Conservation (phyloP, 30 jellyfish, hydroid and myxozoan genomes). For the Morbakka virulenta region DNA sequence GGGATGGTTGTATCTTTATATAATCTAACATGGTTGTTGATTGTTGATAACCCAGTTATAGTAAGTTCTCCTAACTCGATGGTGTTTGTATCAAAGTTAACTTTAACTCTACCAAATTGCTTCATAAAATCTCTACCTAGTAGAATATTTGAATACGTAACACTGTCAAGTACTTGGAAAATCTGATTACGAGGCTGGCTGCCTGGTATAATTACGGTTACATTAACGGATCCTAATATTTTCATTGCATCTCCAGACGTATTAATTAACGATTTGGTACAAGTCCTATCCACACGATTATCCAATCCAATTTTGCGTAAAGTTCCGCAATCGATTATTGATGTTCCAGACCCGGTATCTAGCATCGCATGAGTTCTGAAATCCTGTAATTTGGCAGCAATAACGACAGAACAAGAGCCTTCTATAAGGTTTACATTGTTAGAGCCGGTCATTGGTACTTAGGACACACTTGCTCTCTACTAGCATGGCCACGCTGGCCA, state of each 20-base stretch:
- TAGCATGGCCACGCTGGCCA: slow-evolving; percentile 56
- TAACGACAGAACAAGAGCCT: slow-evolving; percentile 36
- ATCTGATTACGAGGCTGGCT: slow-evolving; percentile 7
- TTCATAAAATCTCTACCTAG: slow-evolving; percentile 43
- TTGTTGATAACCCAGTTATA: slow-evolving; percentile 34
- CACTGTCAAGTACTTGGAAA: slow-evolving; percentile 23
- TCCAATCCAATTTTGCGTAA: slow-evolving; percentile 10
- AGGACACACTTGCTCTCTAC: slow-evolving; percentile 28
- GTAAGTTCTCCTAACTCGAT: slow-evolving; percentile 22
- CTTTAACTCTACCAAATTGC: background rate
- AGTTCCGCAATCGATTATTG: slow-evolving; percentile 23
- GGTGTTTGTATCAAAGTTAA: slow-evolving; percentile 6
- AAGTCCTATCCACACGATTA: background rate
- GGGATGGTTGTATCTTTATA: slow-evolving; percentile 26
- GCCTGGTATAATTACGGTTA: slow-evolving; percentile 3
- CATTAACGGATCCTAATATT: background rate
- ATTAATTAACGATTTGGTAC: background rate
- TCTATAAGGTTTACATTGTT: slow-evolving; percentile 9
- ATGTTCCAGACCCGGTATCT: slow-evolving; percentile 41
- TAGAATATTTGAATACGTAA: slow-evolving; percentile 17
- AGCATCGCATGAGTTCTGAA: slow-evolving; percentile 34
- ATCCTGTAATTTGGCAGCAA: slow-evolving; percentile 28
- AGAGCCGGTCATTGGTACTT: slow-evolving; percentile 41
- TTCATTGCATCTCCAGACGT: background rate
- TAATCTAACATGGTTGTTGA: background rate